phyloP scores from a whole-genome alignment of 2,888 invertebrate species.

The Leptarthrus brevirostris region DNA sequence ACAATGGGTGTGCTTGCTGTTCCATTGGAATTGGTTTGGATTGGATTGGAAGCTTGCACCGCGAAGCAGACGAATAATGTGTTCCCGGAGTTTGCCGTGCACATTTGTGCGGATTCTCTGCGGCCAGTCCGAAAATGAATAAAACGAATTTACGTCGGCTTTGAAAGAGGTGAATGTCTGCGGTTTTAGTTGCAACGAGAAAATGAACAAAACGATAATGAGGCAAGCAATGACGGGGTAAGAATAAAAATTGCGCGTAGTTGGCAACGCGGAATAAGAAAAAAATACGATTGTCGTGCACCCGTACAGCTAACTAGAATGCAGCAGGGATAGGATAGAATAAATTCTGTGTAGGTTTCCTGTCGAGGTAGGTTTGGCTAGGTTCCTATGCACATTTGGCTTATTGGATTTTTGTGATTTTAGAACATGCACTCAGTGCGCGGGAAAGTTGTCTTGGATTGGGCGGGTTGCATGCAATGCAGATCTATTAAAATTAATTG shows the following conservation, averaged over 20 bases:
- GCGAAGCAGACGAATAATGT: neutral
- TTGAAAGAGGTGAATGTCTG: conserved; percentile 39
- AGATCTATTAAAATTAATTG: no score
- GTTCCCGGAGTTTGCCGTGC: neutral
- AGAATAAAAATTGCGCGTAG: conserved; percentile 25
- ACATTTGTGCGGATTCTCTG: conserved; percentile 43
- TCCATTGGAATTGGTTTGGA: neutral
- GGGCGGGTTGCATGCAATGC: no score
- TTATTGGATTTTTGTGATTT: no score
- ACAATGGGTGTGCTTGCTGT: neutral
- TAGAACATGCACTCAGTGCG: no score
- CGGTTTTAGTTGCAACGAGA: conserved; percentile 27
- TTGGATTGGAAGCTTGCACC: neutral
- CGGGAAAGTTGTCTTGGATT: no score
- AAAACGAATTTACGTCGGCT: conserved; percentile 34
- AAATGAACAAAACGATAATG: conserved; percentile 32
- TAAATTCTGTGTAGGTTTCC: no score
- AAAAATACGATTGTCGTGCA: neutral
- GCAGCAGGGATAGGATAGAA: no score
- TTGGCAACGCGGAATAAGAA: conserved; percentile 16
- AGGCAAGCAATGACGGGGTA: conserved; percentile 24
- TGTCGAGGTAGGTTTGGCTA: no score
- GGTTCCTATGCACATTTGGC: no score
- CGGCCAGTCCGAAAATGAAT: conserved; percentile 28
- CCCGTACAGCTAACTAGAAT: no score